Base-by-base conservation (phyloP, 2,888 invertebrate species). In the Acanthosoma haemorrhoidale region DNA sequence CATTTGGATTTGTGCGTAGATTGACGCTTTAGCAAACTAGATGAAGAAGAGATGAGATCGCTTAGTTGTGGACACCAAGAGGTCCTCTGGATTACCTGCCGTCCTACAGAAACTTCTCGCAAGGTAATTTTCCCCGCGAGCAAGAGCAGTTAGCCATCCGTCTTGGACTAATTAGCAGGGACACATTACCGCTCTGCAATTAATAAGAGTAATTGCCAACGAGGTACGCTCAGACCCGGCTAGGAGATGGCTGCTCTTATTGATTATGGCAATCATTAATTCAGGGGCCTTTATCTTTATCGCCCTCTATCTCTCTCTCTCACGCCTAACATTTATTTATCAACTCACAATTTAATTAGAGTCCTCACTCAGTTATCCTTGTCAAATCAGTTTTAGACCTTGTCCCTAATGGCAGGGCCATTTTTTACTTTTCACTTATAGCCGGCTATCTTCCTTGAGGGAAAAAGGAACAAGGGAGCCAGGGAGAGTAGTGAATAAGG, bases 291-390 rank as follows among this genome's bases (percentile, higher is more conserved):
- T n/a, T n/a, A n/a, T n/a, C n/a, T n/a, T n/a, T n/a, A n/a, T n/a
- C n/a, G n/a, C n/a, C n/a, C n/a, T n/a, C n/a, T n/a, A n/a, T n/a
- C n/a, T n/a, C n/a, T n/a, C n/a, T n/a, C n/a, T n/a, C n/a, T n/a
- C n/a, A n/a, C n/a, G n/a, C n/a, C 21, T 13, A 13, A 1, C 2
- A 25, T 51, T 13, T 51, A 51, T 51, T 51, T 21, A 51, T 51
- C 51, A 51, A 51, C 51, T 25, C 4, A 21, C 51, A 25, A 51
- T 51, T 51, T 51, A 51, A 51, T 51, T 51, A 51, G 51, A 51
- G 29, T n/a, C 41, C 18, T 18, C 41, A 4, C 21, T 21, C n/a
- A 13, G 2, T n/a, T 5, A 1, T 13, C 3, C 11, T 25, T 51
- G 51, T 51, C 51, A 25, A 51, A 51, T 51, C 51, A 51, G 51